Evolutionary conservation across 2,113 vertebrate species (phyloP).

Genomic region (Thermophis baileyi): DNA sequence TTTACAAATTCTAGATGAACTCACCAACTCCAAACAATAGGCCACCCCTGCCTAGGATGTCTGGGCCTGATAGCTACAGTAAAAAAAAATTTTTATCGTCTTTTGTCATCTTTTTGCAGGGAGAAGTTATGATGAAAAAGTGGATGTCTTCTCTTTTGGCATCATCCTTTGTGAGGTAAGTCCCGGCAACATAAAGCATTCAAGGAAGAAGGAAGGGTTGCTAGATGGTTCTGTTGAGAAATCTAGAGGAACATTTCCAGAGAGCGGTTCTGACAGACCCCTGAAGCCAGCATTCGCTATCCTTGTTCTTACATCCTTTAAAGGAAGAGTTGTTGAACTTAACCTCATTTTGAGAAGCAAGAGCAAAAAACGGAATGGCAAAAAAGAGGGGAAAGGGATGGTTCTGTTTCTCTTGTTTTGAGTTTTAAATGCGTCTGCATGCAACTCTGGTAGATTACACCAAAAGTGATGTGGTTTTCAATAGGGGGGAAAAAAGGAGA

Average conservation of each 20-base stretch:
- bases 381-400: not conserved
- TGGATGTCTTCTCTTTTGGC: constrained; percentile 98
- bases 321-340: not conserved
- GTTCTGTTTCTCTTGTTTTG: not conserved
- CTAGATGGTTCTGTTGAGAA: not conserved
- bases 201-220: not conserved
- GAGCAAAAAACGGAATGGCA: not conserved
- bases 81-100: not conserved
- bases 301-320: not conserved
- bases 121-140: constrained; percentile 93
- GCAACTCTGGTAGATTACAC: not conserved
- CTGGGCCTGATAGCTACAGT: not conserved
- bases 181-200: not conserved
- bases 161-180: constrained; percentile 94
- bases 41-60: not conserved
- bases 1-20: not conserved
- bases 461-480: not conserved
- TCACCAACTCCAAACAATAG: not conserved
- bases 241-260: not conserved
- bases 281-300: not conserved
- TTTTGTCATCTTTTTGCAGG: constrained; percentile 66
- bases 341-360: not conserved
- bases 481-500: not conserved
- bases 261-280: not conserved
- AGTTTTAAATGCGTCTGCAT: not conserved